Evolutionary conservation across 2,113 vertebrate species (phyloP).

Genomic region (Daboia siamensis): DNA sequence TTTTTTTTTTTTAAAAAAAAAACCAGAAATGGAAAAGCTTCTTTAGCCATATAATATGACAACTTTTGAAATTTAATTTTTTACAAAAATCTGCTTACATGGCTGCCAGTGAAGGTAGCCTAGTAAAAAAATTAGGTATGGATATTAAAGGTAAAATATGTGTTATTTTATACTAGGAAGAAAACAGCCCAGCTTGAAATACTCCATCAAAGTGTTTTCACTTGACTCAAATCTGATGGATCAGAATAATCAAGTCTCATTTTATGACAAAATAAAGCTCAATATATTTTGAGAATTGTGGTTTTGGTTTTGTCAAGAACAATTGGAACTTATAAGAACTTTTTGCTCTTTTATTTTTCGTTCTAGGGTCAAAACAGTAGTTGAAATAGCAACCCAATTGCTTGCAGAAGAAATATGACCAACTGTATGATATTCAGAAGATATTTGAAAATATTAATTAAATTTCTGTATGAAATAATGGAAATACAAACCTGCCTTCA

Average conservation of each 20-base stretch:
- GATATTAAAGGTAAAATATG: background rate
- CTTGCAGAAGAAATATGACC: background rate
- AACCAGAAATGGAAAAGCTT: background rate
- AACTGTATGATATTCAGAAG: background rate
- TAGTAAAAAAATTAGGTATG: background rate
- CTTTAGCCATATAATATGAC: background rate
- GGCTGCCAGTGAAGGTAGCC: background rate
- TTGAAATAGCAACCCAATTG: background rate
- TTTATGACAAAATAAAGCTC: background rate
- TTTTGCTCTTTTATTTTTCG: background rate
- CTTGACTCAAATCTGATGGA: background rate
- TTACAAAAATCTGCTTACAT: background rate
- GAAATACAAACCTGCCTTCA: background rate
- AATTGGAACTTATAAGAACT: background rate
- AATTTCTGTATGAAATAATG: background rate
- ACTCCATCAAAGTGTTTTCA: background rate
- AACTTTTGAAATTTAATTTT: background rate
- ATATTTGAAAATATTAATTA: background rate
- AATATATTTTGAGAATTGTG: background rate
- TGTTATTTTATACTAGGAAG: background rate
- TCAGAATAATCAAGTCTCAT: background rate
- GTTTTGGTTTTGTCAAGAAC: background rate
- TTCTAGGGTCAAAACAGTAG: background rate
- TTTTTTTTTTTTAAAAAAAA: background rate
- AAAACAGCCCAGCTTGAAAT: background rate